phyloP scores from a whole-genome alignment of 2,888 invertebrate genomes.

The Acleris cristana region DNA sequence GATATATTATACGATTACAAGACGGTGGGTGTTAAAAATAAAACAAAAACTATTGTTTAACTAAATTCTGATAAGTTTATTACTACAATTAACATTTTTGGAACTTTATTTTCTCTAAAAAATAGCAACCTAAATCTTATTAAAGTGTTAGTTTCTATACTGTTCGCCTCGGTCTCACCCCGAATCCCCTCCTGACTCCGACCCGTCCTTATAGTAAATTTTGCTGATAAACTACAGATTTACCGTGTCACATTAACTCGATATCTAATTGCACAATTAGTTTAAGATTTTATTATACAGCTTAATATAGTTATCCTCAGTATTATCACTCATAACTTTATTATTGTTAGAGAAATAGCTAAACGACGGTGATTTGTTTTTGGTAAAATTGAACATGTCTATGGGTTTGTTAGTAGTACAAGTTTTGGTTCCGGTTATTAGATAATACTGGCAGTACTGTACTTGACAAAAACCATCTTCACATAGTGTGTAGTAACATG shows the following conservation, averaged over 20 bases:
- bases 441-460: slow-evolving; percentile 57
- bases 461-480: slow-evolving; percentile 49
- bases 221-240: no score
- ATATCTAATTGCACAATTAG: neutral
- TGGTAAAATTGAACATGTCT: slow-evolving; percentile 39
- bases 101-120: no score
- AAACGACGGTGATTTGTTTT: slow-evolving; percentile 42
- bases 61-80: no score
- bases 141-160: no score
- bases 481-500: slow-evolving; percentile 61
- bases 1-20: no score
- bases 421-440: slow-evolving; percentile 53
- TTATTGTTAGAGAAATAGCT: slow-evolving; percentile 21
- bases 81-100: no score
- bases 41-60: no score
- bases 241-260: neutral
- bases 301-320: slow-evolving; percentile 52
- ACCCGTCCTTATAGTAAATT: no score
- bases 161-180: no score
- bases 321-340: slow-evolving; percentile 42
- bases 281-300: slow-evolving; percentile 49
- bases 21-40: no score
- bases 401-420: slow-evolving; percentile 47
- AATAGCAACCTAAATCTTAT: no score
- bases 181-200: no score